Evolutionary conservation across 2,888 invertebrate species (phyloP), one percentile per base, ranked within the genome.

Genomic region (Sminthurides aquaticus): DNA sequence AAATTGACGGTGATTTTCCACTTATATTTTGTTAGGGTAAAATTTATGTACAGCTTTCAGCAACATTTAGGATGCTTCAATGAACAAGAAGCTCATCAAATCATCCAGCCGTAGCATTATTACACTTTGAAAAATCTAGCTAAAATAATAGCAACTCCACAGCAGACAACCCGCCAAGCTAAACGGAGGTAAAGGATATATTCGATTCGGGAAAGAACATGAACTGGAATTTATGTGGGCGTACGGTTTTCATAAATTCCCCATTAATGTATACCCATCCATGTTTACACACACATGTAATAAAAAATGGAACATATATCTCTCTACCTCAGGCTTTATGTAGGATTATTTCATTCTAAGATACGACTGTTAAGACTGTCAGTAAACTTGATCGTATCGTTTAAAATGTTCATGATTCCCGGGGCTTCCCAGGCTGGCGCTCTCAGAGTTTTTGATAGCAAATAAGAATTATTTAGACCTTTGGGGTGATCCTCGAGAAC

Each of bases 21-120:
- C 43, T 34, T 34, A 34, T 34, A 34, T 34, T 34, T 34, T 15
- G 43, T 34, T 34, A 34, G 43, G 43, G 43, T 34, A 15, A 15
- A 34, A 34, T 34, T 34, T 34, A 34, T 34, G 8, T 34, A 5
- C 43, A 34, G 43, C 8, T 15, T 34, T 34, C 5, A 34, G 43
- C 15, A 15, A 11, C 5, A 11, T 11, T 25, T 49, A 55, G 25
- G 49, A 55, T 55, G 62, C 43, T 48, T 48, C 24, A 56, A 11
- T n/a, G 62, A 62, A 49, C 62, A 62, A 49, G 43, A 56, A 27
- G 55, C 56, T 56, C 49, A 62, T 62, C 29, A 62, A 62, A 56
- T 26, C 62, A 62, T 34, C 55, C 34, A 57, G 34, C 48, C 62
- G 56, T 62, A 28, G 20, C 26, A 22, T 57, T 62, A 62, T 62